Conservation (phyloP, 2,113 vertebrate genomes). For the Ochotona curzoniae region DNA sequence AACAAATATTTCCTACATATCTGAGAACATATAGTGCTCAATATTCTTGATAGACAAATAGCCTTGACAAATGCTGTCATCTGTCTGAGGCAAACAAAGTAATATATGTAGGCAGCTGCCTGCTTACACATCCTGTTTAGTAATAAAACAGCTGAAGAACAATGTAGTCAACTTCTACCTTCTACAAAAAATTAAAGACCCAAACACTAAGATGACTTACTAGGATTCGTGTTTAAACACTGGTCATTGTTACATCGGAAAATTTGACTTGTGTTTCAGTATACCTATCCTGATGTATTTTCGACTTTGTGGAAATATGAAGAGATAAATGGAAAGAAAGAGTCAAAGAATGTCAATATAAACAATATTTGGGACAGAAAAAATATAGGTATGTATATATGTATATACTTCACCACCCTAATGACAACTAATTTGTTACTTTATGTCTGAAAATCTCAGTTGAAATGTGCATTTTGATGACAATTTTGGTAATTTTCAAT, state of each 20-base stretch:
- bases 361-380: neutral
- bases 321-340: neutral
- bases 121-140: neutral
- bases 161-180: neutral
- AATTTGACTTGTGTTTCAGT: neutral
- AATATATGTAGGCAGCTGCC: neutral
- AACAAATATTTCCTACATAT: neutral
- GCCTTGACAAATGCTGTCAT: neutral
- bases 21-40: neutral
- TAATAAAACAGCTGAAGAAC: neutral
- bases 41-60: neutral
- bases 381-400: too few relatives aligned
- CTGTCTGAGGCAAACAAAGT: neutral
- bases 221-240: neutral
- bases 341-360: neutral
- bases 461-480: neutral
- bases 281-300: neutral
- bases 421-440: neutral
- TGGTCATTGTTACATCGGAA: neutral
- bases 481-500: neutral
- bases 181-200: neutral
- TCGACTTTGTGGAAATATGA: neutral
- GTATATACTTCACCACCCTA: neutral
- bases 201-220: neutral
- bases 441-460: neutral